phyloP scores from a whole-genome alignment of 92 coral and sea anemone species.

The Bergia puertoricense region DNA sequence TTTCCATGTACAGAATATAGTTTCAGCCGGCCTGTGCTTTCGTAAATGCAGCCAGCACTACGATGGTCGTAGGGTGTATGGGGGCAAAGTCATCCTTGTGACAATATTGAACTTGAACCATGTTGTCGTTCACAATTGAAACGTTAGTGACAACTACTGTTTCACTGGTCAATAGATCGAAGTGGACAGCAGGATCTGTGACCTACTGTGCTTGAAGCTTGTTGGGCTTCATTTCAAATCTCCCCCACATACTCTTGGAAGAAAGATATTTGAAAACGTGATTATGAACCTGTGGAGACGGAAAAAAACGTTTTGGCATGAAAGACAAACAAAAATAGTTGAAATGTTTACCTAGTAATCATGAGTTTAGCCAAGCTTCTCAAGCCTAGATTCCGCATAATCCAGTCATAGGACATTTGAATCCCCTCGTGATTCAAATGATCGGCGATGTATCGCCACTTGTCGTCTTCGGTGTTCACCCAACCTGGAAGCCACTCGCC shows the following conservation, averaged over 20 bases:
- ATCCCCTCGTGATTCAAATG: background rate
- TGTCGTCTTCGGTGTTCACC: background rate
- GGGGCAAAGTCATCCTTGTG: background rate
- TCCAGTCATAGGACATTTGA: background rate
- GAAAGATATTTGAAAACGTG: too few relatives aligned
- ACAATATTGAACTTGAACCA: background rate
- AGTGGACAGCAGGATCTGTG: too few relatives aligned
- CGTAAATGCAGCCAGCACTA: background rate
- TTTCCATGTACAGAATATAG: background rate
- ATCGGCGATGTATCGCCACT: background rate
- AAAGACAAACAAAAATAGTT: background rate
- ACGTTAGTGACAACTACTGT: background rate
- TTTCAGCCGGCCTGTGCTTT: background rate
- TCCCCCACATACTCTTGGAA: background rate
- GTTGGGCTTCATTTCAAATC: background rate
- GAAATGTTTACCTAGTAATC: background rate
- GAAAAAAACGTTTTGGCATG: too few relatives aligned
- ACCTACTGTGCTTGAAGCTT: too few relatives aligned
- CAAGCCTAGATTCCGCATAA: constrained; percentile 1
- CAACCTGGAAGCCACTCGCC: background rate
- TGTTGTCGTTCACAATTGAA: background rate
- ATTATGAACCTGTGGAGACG: background rate
- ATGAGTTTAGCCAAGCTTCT: constrained; percentile 4
- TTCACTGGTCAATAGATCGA: background rate
- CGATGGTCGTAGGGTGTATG: background rate